Evolutionary conservation across 2,888 invertebrate genomes (phyloP).

Genomic region (Seladonia tumulorum): DNA sequence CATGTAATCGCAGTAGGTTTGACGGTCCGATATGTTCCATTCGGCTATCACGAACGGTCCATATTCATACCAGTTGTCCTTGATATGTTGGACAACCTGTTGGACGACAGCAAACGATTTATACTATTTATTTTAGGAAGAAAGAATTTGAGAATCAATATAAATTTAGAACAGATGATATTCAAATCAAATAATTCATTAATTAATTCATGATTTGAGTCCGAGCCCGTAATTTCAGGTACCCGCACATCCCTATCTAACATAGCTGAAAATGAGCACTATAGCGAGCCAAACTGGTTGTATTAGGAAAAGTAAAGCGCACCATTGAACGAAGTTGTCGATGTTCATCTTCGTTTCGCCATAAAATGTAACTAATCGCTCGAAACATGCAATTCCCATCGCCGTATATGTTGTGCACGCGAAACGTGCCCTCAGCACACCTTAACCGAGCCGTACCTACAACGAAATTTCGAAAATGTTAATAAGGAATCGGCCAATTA

Average conservation of each 20-base stretch:
- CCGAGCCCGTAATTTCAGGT: no score
- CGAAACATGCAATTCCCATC: constrained; percentile 82
- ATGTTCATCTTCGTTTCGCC: constrained; percentile 79
- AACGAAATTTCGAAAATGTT: not conserved
- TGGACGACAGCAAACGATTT: not conserved
- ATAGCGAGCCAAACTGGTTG: not conserved
- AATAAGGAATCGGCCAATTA: not conserved
- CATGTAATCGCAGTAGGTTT: constrained; percentile 77
- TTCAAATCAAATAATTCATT: no score
- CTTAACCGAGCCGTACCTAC: constrained; percentile 77
- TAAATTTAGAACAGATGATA: no score
- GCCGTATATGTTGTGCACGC: constrained; percentile 79
- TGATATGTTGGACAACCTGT: constrained; percentile 78
- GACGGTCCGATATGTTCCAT: constrained; percentile 76
- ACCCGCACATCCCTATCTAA: not conserved
- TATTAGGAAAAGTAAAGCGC: not conserved
- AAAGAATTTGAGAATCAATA: no score
- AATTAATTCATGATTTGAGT: not conserved
- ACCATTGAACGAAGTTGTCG: constrained; percentile 75
- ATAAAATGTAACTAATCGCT: constrained; percentile 79
- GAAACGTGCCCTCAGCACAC: constrained; percentile 77
- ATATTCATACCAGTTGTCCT: constrained; percentile 77
- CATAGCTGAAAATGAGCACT: not conserved
- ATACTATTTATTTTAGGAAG: no score
- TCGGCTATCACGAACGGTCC: constrained; percentile 78